Percentiles rank a stretch among this genome's conserved stretches.
phyloP scores from a whole-genome alignment of 2,888 invertebrate species.

The Stratiomys singularior region DNA sequence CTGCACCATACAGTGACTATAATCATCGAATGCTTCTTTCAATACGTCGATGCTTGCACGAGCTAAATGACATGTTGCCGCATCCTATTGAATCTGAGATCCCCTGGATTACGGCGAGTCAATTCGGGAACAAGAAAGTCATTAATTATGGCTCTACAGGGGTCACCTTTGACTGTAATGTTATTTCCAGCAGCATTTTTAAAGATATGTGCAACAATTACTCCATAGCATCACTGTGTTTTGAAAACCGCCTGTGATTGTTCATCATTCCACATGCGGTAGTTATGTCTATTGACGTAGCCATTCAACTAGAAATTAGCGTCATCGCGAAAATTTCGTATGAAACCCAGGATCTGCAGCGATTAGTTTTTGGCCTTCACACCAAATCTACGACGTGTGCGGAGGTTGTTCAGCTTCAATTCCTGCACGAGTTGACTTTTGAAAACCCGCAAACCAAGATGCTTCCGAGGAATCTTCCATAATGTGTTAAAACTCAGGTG shows the following conservation, averaged over 20 bases:
- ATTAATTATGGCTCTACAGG: too few relatives aligned
- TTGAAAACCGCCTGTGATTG: not conserved
- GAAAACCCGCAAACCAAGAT: not conserved
- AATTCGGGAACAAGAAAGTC: too few relatives aligned
- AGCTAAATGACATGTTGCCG: not conserved
- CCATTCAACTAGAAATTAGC: not conserved
- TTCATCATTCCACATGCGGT: too few relatives aligned
- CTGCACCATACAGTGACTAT: too few relatives aligned
- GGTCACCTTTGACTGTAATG: not conserved
- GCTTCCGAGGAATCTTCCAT: not conserved
- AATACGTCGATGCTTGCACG: not conserved
- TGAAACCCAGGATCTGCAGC: not conserved
- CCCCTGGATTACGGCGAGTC: too few relatives aligned
- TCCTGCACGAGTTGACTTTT: not conserved
- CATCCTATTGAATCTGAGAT: not conserved
- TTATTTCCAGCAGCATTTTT: too few relatives aligned
- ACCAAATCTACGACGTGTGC: not conserved
- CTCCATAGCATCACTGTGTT: not conserved
- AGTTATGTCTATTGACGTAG: too few relatives aligned
- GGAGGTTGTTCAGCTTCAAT: not conserved
- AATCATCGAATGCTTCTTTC: not conserved
- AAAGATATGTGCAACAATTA: not conserved
- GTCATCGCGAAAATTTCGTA: not conserved
- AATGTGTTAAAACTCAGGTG: not conserved
- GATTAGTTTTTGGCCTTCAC: not conserved